phyloP scores from a whole-genome alignment of 2,113 vertebrate genomes.

The Sinocyclocheilus anshuiensis region DNA sequence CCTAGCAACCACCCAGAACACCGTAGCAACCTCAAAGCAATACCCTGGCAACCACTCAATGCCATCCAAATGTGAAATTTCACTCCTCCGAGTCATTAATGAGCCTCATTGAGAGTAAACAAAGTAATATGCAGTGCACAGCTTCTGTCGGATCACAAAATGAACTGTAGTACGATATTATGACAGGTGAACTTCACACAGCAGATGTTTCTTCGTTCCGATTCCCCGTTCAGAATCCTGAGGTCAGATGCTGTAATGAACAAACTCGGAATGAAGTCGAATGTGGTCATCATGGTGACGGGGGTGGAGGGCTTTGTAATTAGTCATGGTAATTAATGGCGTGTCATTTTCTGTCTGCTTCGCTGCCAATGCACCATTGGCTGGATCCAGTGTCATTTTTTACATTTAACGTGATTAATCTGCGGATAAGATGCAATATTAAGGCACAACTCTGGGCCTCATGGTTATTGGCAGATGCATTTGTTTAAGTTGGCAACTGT shows the following conservation, averaged over 20 bases:
- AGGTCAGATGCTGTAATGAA: neutral
- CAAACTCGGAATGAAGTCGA: slow-evolving; percentile 5
- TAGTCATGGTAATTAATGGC: slow-evolving; percentile 48
- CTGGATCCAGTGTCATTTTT: slow-evolving; percentile 38
- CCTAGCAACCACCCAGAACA: too few species aligned
- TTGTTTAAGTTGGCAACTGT: neutral
- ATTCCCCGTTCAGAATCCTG: neutral
- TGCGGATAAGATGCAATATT: slow-evolving; percentile 33
- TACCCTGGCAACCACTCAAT: too few species aligned
- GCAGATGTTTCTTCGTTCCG: neutral
- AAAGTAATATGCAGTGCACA: too few species aligned
- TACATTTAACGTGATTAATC: slow-evolving; percentile 47
- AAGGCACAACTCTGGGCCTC: slow-evolving; percentile 16
- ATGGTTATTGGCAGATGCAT: slow-evolving; percentile 21
- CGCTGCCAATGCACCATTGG: slow-evolving; percentile 8
- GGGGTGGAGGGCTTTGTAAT: slow-evolving; percentile 24
- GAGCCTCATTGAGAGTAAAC: too few species aligned
- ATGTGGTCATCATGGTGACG: neutral
- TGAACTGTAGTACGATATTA: too few species aligned
- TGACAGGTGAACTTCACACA: neutral
- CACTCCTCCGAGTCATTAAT: too few species aligned
- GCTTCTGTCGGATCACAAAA: too few species aligned
- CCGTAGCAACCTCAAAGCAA: too few species aligned
- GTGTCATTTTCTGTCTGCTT: slow-evolving; percentile 18
- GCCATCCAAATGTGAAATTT: too few species aligned